phyloP scores from a whole-genome alignment of 2,113 vertebrate genomes.

The Camarhynchus parvulus region DNA sequence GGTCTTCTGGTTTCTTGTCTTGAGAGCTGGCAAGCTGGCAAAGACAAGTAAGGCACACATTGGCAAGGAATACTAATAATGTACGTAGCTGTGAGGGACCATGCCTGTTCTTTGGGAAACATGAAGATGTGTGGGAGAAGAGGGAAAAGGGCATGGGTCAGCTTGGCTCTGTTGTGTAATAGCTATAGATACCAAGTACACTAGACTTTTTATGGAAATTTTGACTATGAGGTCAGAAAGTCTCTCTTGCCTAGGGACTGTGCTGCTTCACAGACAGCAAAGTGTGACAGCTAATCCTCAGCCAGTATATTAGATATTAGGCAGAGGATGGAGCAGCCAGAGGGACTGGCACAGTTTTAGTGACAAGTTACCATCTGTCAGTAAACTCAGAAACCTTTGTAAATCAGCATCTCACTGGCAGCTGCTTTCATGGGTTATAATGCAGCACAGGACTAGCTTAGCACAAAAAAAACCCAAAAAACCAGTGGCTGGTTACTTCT shows the following conservation, averaged over 20 bases:
- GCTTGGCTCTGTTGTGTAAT: background rate
- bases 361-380: conserved; percentile 43
- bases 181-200: background rate
- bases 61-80: background rate
- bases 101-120: background rate
- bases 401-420: conserved; percentile 27
- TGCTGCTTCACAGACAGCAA: background rate
- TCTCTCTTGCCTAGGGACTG: background rate
- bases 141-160: background rate
- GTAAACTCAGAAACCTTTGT: conserved; percentile 53
- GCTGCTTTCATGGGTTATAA: conserved; percentile 4
- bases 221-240: background rate
- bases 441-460: background rate
- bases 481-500: background rate
- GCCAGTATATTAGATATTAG: background rate
- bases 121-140: background rate
- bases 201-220: background rate
- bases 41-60: background rate
- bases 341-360: background rate
- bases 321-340: background rate
- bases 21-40: background rate
- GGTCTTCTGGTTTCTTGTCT: background rate
- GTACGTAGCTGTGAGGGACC: background rate
- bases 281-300: background rate
- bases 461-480: background rate